Conservation (phyloP, 2,113 vertebrate species). For the Lamprologus lemairii region DNA sequence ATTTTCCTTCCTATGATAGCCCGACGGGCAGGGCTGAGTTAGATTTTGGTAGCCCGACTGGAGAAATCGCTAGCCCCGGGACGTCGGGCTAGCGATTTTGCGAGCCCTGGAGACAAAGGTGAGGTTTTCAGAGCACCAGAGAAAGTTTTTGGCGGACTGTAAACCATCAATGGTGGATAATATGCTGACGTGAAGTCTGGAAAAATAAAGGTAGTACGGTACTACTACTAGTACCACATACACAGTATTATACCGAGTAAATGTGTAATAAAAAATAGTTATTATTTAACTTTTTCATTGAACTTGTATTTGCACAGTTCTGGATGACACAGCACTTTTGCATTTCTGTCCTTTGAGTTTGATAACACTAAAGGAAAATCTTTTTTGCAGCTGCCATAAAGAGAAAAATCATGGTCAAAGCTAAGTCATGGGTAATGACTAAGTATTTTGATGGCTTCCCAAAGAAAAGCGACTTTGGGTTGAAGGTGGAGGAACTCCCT, state of each 20-base stretch:
- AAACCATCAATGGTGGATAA: not conserved
- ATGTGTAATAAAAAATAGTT: not conserved
- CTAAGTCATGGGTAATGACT: constrained; percentile 77
- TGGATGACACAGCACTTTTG: not conserved
- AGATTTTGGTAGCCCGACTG: no score
- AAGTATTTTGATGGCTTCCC: constrained; percentile 82
- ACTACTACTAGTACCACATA: not conserved
- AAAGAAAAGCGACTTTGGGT: constrained; percentile 75
- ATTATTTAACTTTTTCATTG: not conserved
- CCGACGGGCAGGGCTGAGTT: no score
- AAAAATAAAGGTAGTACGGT: not conserved
- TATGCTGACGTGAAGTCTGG: not conserved
- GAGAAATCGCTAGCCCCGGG: no score
- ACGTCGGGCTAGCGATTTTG: no score
- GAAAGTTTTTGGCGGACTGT: not conserved
- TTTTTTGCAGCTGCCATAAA: not conserved
- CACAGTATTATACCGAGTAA: not conserved
- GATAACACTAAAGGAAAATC: not conserved
- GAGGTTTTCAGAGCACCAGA: not conserved
- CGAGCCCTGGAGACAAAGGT: not conserved
- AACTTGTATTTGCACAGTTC: not conserved
- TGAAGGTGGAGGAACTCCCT: constrained; percentile 74
- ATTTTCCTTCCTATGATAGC: no score
- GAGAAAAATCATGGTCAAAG: constrained; percentile 55
- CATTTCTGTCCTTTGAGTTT: not conserved